Percentiles rank a stretch among this genome's conserved stretches.
phyloP scores from a whole-genome alignment of 2,888 invertebrate genomes.

The Conomelus anceps region DNA sequence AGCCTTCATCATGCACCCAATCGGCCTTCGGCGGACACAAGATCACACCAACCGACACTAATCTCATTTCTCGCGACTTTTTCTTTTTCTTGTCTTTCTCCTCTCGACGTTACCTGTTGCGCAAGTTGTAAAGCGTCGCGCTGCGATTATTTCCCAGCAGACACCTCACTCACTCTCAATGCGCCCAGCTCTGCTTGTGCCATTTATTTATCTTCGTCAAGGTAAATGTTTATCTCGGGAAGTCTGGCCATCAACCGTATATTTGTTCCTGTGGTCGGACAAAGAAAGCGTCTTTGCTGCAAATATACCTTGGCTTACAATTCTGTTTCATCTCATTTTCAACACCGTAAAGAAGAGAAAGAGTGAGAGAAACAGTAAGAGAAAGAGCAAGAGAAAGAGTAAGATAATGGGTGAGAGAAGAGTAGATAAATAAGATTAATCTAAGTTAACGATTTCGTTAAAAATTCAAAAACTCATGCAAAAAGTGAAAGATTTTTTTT shows the following conservation, averaged over 20 bases:
- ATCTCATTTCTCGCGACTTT: background rate
- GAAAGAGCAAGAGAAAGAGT: too few species aligned
- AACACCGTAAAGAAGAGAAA: too few species aligned
- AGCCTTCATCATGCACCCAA: background rate
- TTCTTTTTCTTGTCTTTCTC: background rate
- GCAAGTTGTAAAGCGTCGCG: background rate
- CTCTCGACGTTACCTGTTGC: background rate
- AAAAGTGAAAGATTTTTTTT: too few species aligned
- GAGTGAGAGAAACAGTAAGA: too few species aligned
- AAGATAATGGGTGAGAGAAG: too few species aligned
- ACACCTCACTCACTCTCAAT: background rate
- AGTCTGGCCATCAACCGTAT: background rate
- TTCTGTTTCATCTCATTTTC: too few species aligned
- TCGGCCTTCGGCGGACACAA: background rate
- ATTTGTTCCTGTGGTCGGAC: background rate
- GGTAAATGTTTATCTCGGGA: background rate
- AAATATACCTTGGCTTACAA: too few species aligned
- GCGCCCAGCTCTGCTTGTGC: background rate
- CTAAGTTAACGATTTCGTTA: too few species aligned
- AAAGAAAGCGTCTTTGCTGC: too few species aligned
- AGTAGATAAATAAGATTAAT: too few species aligned
- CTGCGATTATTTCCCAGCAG: background rate
- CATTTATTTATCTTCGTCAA: background rate
- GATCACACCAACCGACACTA: background rate
- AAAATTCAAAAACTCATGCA: too few species aligned